These are phyloP conservation scores for Trachythela sp. DNA, from an alignment of 64 coral and sea anemone genomes.

Conservation along the genomic window DNA sequence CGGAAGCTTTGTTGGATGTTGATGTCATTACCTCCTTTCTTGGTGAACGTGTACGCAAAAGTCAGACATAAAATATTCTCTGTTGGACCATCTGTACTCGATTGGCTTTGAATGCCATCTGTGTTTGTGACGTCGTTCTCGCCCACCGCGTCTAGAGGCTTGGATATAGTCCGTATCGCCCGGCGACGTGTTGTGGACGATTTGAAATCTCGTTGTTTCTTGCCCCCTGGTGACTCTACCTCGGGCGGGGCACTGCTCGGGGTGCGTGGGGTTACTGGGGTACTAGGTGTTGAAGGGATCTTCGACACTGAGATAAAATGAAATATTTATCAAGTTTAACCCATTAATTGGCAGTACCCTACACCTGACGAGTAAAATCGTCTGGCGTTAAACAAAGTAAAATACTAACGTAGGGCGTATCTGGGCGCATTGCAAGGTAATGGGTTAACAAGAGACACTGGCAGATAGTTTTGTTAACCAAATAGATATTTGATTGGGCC, in stretches of 20 bases:
- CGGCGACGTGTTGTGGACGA: background rate
- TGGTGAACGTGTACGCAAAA: conserved; percentile 89
- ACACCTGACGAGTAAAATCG: too few relatives aligned
- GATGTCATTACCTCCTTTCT: conserved; percentile 83
- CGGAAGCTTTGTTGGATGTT: too few relatives aligned
- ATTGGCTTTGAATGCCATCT: background rate
- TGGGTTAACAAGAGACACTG: too few relatives aligned
- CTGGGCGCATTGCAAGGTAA: too few relatives aligned
- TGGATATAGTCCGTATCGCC: background rate
- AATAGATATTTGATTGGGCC: too few relatives aligned
- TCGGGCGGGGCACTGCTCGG: background rate
- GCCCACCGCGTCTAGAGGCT: background rate
- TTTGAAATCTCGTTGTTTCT: background rate
- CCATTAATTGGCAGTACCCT: too few relatives aligned
- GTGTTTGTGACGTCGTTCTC: background rate
- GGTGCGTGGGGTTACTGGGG: background rate
- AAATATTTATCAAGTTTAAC: too few relatives aligned
- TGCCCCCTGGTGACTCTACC: background rate
- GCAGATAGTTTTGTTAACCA: too few relatives aligned
- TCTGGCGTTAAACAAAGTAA: too few relatives aligned
- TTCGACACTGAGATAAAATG: background rate
- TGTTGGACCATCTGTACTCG: conserved; percentile 29
- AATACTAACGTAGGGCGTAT: too few relatives aligned
- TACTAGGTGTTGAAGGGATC: background rate
- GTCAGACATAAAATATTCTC: conserved; percentile 70